Percentiles rank a stretch among this genome's conserved stretches.
phyloP scores from a whole-genome alignment of 2,888 invertebrate species.

The Hylaea fasciaria region DNA sequence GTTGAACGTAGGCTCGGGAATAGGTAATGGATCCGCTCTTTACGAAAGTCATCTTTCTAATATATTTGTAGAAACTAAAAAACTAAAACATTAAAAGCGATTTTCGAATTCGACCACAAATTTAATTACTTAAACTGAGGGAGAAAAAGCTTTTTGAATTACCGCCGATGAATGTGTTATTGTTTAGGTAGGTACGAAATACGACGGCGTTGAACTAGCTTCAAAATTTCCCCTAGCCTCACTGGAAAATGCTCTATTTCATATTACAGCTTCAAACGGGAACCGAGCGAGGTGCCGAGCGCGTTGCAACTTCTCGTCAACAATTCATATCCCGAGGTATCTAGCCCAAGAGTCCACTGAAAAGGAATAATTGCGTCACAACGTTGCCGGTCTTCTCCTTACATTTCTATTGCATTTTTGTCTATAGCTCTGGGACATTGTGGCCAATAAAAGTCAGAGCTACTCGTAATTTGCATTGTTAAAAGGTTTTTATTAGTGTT shows the following conservation, averaged over 20 bases:
- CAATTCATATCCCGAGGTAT: slow-evolving; percentile 45
- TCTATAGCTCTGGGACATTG: slow-evolving; percentile 27
- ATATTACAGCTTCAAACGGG: background rate
- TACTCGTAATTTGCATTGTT: slow-evolving; percentile 22
- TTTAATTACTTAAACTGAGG: no score
- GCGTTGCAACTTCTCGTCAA: slow-evolving; percentile 45
- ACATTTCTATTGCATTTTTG: slow-evolving; percentile 37
- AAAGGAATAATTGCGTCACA: slow-evolving; percentile 54
- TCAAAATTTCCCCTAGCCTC: background rate
- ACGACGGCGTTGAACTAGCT: background rate
- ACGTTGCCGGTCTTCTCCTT: slow-evolving; percentile 44
- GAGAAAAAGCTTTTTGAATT: no score
- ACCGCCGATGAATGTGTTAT: no score
- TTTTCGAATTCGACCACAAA: no score
- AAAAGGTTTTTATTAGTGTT: slow-evolving; percentile 26
- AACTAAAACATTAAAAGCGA: no score
- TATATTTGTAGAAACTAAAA: slow-evolving; percentile 9
- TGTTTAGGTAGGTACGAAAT: background rate
- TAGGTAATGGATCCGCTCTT: slow-evolving; percentile 33
- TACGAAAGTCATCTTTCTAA: slow-evolving; percentile 36
- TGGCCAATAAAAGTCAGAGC: slow-evolving; percentile 16
- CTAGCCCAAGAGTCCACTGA: slow-evolving; percentile 30
- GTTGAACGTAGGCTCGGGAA: slow-evolving; percentile 28
- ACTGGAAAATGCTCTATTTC: background rate
- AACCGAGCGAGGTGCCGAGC: slow-evolving; percentile 11